These are phyloP conservation scores for Heterodera schachtii DNA, from an alignment of 1,140 invertebrate genomes.

Conservation along the genomic window DNA sequence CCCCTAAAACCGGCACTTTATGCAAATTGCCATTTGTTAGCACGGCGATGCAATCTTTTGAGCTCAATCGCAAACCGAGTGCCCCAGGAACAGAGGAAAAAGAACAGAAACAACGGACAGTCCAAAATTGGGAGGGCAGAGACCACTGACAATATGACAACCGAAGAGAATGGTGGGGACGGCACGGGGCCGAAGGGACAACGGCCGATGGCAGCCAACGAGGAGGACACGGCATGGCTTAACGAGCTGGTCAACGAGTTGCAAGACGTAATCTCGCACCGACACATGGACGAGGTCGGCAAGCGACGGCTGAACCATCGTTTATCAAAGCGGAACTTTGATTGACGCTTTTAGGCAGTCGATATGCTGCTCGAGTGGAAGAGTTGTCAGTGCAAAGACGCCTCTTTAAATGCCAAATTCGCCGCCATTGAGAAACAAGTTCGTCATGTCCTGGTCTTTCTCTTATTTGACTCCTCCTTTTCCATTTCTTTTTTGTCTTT, in stretches of 20 bases:
- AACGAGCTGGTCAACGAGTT: slow-evolving; percentile 88
- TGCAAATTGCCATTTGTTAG: slow-evolving; percentile 21
- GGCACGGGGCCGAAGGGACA: slow-evolving; percentile 27
- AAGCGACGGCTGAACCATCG: too few species aligned
- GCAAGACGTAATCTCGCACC: slow-evolving; percentile 92
- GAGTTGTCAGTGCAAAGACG: slow-evolving; percentile 45
- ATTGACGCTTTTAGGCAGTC: slow-evolving; percentile 75
- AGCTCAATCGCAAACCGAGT: slow-evolving; percentile 36
- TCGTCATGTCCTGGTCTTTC: not conserved
- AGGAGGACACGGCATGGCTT: slow-evolving; percentile 75
- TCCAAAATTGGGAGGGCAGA: slow-evolving; percentile 50
- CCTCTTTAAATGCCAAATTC: slow-evolving; percentile 58
- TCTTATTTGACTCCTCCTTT: not conserved
- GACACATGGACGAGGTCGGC: slow-evolving; percentile 81
- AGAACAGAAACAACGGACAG: slow-evolving; percentile 23
- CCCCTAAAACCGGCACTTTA: too few species aligned
- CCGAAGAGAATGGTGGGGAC: not conserved
- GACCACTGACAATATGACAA: not conserved
- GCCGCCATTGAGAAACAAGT: slow-evolving; percentile 38
- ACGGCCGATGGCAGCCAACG: slow-evolving; percentile 68
- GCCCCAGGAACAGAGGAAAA: slow-evolving; percentile 18
- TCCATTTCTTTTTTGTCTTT: too few species aligned
- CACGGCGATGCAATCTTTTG: slow-evolving; percentile 40
- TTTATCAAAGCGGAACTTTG: too few species aligned
- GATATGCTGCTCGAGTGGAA: slow-evolving; percentile 78